Evolutionary conservation across 37 sponge, comb jelly and placozoan species (phyloP).

Genomic region (Mnemiopsis leidyi): DNA sequence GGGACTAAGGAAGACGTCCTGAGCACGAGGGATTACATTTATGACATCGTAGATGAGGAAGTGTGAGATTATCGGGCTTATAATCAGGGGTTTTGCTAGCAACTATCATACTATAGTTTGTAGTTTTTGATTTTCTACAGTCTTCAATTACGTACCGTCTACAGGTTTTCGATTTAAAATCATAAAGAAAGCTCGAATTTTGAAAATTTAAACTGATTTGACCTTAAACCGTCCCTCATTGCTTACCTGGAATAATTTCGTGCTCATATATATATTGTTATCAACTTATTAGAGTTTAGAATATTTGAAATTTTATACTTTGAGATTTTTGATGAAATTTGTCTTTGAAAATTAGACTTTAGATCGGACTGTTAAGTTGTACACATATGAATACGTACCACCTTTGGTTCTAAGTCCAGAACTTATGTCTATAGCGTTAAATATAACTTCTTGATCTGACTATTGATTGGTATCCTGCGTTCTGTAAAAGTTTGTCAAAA

Average conservation of each 20-base stretch:
- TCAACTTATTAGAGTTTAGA: neutral
- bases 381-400: neutral
- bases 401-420: neutral
- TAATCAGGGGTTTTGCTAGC: neutral
- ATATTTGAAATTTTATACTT: neutral
- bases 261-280: neutral
- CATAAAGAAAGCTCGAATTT: neutral
- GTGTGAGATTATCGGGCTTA: neutral
- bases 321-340: neutral
- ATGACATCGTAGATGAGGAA: constrained; percentile 1
- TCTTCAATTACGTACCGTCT: neutral
- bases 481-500: neutral
- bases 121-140: neutral
- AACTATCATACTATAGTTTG: neutral
- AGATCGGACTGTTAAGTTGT: neutral
- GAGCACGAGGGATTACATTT: constrained; percentile 18
- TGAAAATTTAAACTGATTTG: neutral
- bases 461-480: neutral
- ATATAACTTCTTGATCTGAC: neutral
- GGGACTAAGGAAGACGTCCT: constrained; percentile 25
- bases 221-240: neutral
- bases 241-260: neutral
- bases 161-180: no score
- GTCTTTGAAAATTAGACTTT: neutral
- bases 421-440: neutral